Percentiles rank a stretch among this genome's conserved stretches.
Evolutionary conservation across 2,113 vertebrate species (phyloP).

Genomic region (Sciurus niger): DNA sequence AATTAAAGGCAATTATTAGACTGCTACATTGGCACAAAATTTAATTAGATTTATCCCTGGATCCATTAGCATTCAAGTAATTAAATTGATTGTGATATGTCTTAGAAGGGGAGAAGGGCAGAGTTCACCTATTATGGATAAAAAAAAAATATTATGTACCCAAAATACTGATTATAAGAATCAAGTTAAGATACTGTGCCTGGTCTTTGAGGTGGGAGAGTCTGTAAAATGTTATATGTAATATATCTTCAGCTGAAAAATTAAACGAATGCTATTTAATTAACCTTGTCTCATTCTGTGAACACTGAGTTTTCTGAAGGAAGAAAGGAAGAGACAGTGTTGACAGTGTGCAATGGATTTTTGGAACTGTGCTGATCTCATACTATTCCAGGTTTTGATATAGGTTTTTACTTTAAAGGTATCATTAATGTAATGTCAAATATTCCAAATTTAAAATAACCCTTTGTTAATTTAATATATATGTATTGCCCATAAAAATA

Average conservation of each 20-base stretch:
- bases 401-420: not conserved
- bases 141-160: not conserved
- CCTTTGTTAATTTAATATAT: not conserved
- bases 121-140: not conserved
- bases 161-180: not conserved
- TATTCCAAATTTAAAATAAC: not conserved
- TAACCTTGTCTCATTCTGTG: not conserved
- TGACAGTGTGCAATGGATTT: not conserved
- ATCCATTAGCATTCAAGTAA: constrained; percentile 59
- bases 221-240: not conserved
- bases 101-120: not conserved
- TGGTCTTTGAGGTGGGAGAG: not conserved
- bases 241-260: not conserved
- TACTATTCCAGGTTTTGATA: not conserved
- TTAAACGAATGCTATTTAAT: not conserved
- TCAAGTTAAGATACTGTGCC: not conserved
- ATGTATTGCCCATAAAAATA: not conserved
- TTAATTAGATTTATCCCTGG: constrained; percentile 69
- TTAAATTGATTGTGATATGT: constrained; percentile 52
- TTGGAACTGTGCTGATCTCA: not conserved
- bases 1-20: constrained; percentile 72
- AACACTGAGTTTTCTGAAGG: not conserved
- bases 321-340: not conserved
- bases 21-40: constrained; percentile 57
- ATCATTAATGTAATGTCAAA: not conserved